Conservation (phyloP, 2,888 invertebrate genomes). For the Aphelenchoides bicaudatus region DNA sequence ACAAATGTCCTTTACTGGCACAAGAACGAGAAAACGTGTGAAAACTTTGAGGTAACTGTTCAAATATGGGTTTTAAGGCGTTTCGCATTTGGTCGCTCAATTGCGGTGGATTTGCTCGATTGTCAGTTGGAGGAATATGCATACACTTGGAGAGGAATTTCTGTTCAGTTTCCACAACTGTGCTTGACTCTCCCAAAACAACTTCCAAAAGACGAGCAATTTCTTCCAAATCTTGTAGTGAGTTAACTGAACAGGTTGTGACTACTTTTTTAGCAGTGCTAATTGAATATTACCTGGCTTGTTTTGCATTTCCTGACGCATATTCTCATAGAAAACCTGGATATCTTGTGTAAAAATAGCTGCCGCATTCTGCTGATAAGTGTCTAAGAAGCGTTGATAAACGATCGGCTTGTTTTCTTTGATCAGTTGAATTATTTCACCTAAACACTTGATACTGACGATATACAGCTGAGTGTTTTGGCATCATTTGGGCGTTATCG, state of each 20-base stretch:
- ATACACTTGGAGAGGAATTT: conserved; percentile 89
- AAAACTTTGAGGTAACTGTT: conserved; percentile 79
- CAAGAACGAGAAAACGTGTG: conserved; percentile 79
- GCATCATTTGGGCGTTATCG: conserved; percentile 67
- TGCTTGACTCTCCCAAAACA: conserved; percentile 82
- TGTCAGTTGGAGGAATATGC: conserved; percentile 66
- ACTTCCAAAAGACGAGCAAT: conserved; percentile 79
- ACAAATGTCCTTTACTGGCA: conserved; percentile 20
- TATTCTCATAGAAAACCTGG: conserved; percentile 15
- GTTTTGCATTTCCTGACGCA: background rate
- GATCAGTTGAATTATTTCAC: conserved; percentile 11
- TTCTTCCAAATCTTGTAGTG: conserved; percentile 51
- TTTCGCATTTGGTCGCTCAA: conserved; percentile 63
- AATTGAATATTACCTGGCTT: conserved; percentile 12
- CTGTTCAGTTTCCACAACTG: conserved; percentile 87
- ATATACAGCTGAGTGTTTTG: conserved; percentile 68
- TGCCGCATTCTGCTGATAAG: conserved; percentile 9
- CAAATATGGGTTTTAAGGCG: conserved; percentile 85
- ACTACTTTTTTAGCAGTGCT: background rate
- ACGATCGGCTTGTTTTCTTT: conserved; percentile 12
- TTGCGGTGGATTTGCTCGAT: conserved; percentile 46
- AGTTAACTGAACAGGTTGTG: background rate
- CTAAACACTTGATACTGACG: background rate
- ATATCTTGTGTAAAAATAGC: conserved; percentile 7
- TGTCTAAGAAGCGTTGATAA: conserved; percentile 5